Percentiles rank a stretch among this genome's conserved stretches.
phyloP scores from a whole-genome alignment of 1,140 invertebrate genomes.

The Pristionchus pacificus region DNA sequence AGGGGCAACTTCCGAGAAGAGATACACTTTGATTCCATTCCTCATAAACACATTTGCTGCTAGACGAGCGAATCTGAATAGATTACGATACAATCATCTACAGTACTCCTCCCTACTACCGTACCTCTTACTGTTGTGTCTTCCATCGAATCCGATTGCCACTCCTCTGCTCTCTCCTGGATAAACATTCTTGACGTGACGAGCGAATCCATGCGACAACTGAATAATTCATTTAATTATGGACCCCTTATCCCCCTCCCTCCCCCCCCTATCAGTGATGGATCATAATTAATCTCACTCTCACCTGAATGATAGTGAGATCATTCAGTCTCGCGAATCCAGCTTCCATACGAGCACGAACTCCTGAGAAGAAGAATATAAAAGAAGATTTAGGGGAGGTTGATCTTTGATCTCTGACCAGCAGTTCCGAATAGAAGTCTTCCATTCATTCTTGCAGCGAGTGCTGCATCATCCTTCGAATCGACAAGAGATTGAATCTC shows the following conservation, averaged over 20 bases:
- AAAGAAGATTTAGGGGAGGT: background rate
- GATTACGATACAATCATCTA: background rate
- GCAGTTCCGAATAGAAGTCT: slow-evolving; percentile 82
- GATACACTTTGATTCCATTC: slow-evolving; percentile 73
- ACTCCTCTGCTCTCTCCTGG: slow-evolving; percentile 67
- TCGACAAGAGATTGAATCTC: slow-evolving; percentile 65
- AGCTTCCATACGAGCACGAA: slow-evolving; percentile 83
- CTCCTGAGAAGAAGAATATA: slow-evolving; percentile 59
- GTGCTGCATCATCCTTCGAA: slow-evolving; percentile 61
- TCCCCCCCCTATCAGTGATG: background rate
- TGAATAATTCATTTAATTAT: no score
- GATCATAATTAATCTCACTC: no score
- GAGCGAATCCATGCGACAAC: slow-evolving; percentile 83
- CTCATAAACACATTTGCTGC: slow-evolving; percentile 78
- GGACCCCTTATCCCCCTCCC: no score
- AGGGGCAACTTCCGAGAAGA: slow-evolving; percentile 77
- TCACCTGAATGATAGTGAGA: slow-evolving; percentile 81
- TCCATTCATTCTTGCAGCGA: slow-evolving; percentile 66
- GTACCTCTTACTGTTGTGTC: slow-evolving; percentile 85
- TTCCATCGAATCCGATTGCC: slow-evolving; percentile 88
- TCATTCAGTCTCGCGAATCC: slow-evolving; percentile 94
- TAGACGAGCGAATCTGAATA: slow-evolving; percentile 79
- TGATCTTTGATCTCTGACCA: slow-evolving; percentile 56
- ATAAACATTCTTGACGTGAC: slow-evolving; percentile 67
- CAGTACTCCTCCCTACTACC: background rate